phyloP scores from a whole-genome alignment of 2,888 invertebrate species.

The Eupithecia vulgata region DNA sequence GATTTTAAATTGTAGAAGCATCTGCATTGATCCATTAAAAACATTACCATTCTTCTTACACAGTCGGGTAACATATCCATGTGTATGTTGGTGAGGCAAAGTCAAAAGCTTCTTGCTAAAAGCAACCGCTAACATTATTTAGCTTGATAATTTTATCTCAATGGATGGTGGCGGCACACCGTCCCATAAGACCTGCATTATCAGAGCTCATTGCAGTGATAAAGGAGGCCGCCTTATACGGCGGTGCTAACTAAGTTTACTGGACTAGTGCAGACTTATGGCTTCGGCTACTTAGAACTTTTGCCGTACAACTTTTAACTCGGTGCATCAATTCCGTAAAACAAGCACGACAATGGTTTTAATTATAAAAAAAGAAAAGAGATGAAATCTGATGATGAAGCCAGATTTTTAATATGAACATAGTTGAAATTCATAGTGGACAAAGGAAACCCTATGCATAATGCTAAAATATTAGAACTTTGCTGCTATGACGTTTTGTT shows the following conservation, averaged over 20 bases:
- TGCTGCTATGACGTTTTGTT: too few relatives aligned
- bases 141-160: conserved; percentile 28
- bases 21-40: not conserved
- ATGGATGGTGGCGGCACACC: conserved; percentile 36
- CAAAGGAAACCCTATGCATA: too few relatives aligned
- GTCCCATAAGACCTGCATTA: conserved; percentile 55
- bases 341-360: not conserved
- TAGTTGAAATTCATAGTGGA: too few relatives aligned
- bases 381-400: not conserved
- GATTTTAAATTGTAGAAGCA: not conserved
- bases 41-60: not conserved
- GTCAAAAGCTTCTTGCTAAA: not conserved
- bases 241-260: conserved; percentile 37
- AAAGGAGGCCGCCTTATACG: conserved; percentile 53
- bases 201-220: conserved; percentile 65
- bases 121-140: conserved; percentile 21
- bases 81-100: not conserved
- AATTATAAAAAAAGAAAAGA: not conserved
- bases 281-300: not conserved
- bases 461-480: too few relatives aligned
- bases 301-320: not conserved
- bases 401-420: too few relatives aligned
- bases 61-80: not conserved
- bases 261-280: not conserved
- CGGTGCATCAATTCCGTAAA: too few relatives aligned